Conservation (phyloP, 2,797 vertebrate genomes). For the Aeoliscus strigatus region DNA sequence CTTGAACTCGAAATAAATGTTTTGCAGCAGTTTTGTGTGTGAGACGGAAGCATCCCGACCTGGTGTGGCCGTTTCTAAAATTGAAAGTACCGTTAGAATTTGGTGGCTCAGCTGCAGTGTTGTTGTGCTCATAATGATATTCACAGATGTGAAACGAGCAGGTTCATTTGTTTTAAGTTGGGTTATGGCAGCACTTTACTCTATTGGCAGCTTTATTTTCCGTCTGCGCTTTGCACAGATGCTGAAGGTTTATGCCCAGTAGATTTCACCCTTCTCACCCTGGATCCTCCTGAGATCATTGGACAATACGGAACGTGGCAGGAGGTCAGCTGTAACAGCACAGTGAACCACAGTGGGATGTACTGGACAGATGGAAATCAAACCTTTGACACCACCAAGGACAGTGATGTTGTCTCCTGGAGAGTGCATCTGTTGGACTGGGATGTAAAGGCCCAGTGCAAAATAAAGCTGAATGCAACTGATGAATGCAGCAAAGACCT, state of each 20-base stretch:
- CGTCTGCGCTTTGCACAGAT: conserved; percentile 37
- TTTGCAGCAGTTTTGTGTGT: too few relatives aligned
- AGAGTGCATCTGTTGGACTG: neutral
- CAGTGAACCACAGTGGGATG: rapidly evolving
- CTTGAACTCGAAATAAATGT: too few relatives aligned
- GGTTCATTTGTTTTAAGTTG: too few relatives aligned
- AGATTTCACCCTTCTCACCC: neutral
- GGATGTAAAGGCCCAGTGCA: conserved; percentile 13
- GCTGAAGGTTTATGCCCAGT: conserved; percentile 6
- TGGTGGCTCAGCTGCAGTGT: too few relatives aligned
- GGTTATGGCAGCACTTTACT: neutral
- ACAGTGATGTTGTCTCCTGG: rapidly evolving
- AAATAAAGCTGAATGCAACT: neutral
- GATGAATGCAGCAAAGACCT: conserved; percentile 21
- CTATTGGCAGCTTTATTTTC: neutral
- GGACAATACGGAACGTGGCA: rapidly evolving
- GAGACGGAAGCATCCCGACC: too few relatives aligned
- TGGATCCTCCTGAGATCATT: conserved; percentile 24
- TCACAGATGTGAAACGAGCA: too few relatives aligned
- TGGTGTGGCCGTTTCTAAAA: too few relatives aligned
- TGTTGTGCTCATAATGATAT: too few relatives aligned
- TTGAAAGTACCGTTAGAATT: too few relatives aligned
- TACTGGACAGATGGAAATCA: neutral
- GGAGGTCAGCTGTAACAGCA: conserved; percentile 12
- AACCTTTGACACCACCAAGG: rapidly evolving